Conservation (phyloP, 1,140 invertebrate genomes). For the Chironomus tepperi region DNA sequence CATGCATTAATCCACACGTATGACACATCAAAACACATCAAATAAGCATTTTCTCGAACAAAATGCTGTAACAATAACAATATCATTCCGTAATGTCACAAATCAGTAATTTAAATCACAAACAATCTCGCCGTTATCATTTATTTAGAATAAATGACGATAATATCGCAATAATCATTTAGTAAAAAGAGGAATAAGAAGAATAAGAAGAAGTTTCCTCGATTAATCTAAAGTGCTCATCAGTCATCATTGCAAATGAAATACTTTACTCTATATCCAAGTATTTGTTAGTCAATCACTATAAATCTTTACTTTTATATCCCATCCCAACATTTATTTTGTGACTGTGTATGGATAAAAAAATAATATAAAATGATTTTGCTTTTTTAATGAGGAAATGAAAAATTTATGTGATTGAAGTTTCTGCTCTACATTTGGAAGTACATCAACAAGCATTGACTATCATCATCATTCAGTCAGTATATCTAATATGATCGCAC, state of each 20-base stretch:
- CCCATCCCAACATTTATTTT: not conserved
- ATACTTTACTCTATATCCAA: not conserved
- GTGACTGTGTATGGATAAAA: not conserved
- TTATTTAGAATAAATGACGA: too few species aligned
- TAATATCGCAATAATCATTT: too few species aligned
- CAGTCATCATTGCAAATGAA: conserved; percentile 7
- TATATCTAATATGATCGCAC: not conserved
- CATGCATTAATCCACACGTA: too few species aligned
- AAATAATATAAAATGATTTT: not conserved
- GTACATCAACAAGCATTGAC: too few species aligned
- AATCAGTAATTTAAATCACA: too few species aligned
- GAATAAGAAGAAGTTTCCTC: too few species aligned
- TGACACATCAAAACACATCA: too few species aligned
- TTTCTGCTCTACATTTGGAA: not conserved
- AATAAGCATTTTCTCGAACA: too few species aligned
- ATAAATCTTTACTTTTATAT: conserved; percentile 15
- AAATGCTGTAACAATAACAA: too few species aligned
- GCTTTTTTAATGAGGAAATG: conserved; percentile 20
- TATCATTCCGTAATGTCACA: too few species aligned
- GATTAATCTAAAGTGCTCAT: not conserved
- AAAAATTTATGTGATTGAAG: conserved; percentile 23
- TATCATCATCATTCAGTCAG: not conserved
- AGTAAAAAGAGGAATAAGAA: too few species aligned
- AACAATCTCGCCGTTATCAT: too few species aligned
- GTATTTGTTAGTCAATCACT: conserved; percentile 10